A percentile compares a stretch with the other conserved stretches of the same genome.
These are phyloP conservation scores for Melangyna quadrimaculata DNA, from an alignment of 2,888 invertebrate genomes.

Conservation along the genomic window DNA sequence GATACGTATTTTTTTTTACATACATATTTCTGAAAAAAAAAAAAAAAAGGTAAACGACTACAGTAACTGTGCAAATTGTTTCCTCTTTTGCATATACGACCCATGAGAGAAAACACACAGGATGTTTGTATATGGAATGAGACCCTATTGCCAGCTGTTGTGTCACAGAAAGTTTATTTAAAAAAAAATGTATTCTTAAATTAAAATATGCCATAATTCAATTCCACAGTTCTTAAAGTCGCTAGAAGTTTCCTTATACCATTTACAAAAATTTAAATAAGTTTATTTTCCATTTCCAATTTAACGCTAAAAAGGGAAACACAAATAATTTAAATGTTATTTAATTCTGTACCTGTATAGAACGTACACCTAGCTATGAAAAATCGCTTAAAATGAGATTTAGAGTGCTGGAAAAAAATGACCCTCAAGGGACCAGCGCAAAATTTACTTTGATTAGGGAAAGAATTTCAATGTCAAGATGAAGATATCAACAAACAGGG, in stretches of 20 bases:
- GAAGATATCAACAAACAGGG: no score
- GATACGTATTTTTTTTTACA: background rate
- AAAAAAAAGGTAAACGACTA: background rate
- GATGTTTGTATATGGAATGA: no score
- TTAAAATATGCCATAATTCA: background rate
- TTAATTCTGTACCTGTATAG: background rate
- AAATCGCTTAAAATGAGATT: background rate
- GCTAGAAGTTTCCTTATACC: background rate
- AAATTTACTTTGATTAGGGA: background rate
- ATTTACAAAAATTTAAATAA: background rate
- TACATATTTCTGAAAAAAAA: background rate
- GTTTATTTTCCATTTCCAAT: background rate
- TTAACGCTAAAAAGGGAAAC: background rate
- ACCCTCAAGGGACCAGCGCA: background rate
- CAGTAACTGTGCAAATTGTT: slow-evolving; percentile 37
- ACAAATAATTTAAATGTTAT: background rate
- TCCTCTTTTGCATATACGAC: slow-evolving; percentile 31
- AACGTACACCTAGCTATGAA: background rate
- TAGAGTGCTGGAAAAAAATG: background rate
- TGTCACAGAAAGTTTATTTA: background rate
- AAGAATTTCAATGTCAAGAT: background rate
- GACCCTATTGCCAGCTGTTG: background rate
- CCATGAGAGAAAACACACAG: background rate
- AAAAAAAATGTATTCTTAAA: background rate
- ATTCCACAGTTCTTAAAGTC: background rate